These are phyloP conservation scores for Plagodis pulveraria DNA, from an alignment of 2,888 invertebrate species.

Conservation along the genomic window DNA sequence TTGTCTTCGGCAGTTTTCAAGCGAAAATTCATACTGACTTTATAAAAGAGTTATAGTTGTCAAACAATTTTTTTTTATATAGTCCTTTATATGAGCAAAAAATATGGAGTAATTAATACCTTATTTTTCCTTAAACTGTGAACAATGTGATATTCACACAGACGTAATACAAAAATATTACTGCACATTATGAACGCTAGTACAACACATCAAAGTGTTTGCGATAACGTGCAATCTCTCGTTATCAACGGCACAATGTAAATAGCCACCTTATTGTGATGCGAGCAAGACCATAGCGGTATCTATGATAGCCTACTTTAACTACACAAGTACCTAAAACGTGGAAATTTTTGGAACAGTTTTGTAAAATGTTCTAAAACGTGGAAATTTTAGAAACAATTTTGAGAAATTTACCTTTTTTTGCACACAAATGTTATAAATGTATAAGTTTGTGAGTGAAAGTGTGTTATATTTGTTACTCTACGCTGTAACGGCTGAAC, in stretches of 20 bases:
- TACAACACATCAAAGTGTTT: slow-evolving; percentile 17
- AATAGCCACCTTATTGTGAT: slow-evolving; percentile 46
- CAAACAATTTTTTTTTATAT: too few species aligned
- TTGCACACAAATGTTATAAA: too few species aligned
- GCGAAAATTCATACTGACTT: too few species aligned
- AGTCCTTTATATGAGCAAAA: too few species aligned
- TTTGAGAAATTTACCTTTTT: too few species aligned
- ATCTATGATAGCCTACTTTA: slow-evolving; percentile 43
- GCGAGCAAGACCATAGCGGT: slow-evolving; percentile 37
- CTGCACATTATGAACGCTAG: slow-evolving; percentile 16
- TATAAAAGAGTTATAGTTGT: too few species aligned
- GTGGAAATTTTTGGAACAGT: neutral
- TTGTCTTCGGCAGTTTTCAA: too few species aligned
- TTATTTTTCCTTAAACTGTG: too few species aligned
- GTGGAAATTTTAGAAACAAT: neutral
- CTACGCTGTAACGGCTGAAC: too few species aligned
- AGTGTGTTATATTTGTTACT: too few species aligned
- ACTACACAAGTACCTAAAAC: neutral
- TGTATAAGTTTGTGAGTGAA: too few species aligned
- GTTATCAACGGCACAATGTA: slow-evolving; percentile 44
- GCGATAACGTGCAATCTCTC: slow-evolving; percentile 35
- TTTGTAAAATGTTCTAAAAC: neutral
- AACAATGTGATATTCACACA: neutral
- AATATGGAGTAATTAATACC: too few species aligned
- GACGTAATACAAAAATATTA: slow-evolving; percentile 11